phyloP scores from a whole-genome alignment of 30 jellyfish, hydroid and myxozoan species.

The Aurelia aurita region DNA sequence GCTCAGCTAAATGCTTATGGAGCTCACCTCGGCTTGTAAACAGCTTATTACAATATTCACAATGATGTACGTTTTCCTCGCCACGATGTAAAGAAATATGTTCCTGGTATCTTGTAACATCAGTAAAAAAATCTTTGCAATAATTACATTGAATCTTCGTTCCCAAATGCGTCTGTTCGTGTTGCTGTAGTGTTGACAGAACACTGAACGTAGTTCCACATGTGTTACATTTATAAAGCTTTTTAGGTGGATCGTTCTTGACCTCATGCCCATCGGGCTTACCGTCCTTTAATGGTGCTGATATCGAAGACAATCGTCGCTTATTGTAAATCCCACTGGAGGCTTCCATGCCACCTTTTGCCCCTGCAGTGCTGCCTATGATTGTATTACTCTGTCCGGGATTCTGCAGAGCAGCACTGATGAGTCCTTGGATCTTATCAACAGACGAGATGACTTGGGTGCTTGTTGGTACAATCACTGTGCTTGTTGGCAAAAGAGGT shows the following conservation, averaged over 20 bases:
- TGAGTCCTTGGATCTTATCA: constrained; percentile 74
- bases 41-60: constrained; percentile 81
- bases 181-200: constrained; percentile 83
- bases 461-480: constrained; percentile 60
- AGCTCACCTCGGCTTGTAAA: constrained; percentile 96
- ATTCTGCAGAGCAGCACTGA: constrained; percentile 64
- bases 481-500: constrained; percentile 48
- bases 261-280: neutral
- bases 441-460: constrained; percentile 31
- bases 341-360: neutral
- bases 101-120: constrained; percentile 57
- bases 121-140: constrained; percentile 78
- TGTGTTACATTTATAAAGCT: constrained; percentile 72
- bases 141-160: constrained; percentile 78
- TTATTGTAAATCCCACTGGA: constrained; percentile 20
- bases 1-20: constrained; percentile 89
- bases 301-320: constrained; percentile 9
- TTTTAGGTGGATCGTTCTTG: constrained; percentile 9
- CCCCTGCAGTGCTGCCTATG: constrained; percentile 22
- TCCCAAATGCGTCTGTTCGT: constrained; percentile 75
- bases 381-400: constrained; percentile 50
- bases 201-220: constrained; percentile 93
- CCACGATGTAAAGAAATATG: constrained; percentile 94
- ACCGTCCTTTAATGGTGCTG: neutral
- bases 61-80: constrained; percentile 89